Evolutionary conservation across 2,888 invertebrate genomes (phyloP).

Genomic region (Caenorhabditis becei): DNA sequence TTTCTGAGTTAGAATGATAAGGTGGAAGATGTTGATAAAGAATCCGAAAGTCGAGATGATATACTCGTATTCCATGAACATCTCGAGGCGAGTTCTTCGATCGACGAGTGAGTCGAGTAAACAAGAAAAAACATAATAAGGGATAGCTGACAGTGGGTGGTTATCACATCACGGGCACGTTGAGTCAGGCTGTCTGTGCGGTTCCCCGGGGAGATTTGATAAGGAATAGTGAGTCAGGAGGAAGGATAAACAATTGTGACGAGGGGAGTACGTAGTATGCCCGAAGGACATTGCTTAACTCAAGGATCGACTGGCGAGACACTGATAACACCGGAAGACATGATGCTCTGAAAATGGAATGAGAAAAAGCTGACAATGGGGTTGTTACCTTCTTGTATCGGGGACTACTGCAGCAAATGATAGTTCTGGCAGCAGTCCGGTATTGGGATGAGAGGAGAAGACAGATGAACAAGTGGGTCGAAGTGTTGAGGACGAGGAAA

Average conservation of each 20-base stretch:
- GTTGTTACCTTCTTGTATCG: background rate
- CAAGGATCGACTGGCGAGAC: background rate
- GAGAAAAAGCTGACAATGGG: background rate
- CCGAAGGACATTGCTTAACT: background rate
- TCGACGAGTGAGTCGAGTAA: background rate
- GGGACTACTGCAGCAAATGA: background rate
- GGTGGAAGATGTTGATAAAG: slow-evolving; percentile 7
- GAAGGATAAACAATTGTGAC: background rate
- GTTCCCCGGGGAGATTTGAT: background rate
- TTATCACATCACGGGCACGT: slow-evolving; percentile 8
- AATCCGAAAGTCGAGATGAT: slow-evolving; percentile 13
- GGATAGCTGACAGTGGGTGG: background rate
- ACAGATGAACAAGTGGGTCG: slow-evolving; percentile 14
- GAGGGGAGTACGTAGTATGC: background rate
- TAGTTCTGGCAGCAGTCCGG: background rate
- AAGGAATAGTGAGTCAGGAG: background rate
- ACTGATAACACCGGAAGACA: background rate
- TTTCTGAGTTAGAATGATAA: slow-evolving; percentile 1
- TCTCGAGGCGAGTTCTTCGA: slow-evolving; percentile 4
- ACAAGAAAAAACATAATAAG: background rate
- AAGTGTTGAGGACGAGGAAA: background rate
- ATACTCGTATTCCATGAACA: slow-evolving; percentile 16
- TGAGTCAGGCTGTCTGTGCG: background rate
- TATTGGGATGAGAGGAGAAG: slow-evolving; percentile 24
- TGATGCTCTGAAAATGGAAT: background rate